Percentiles rank a stretch among this genome's conserved stretches.
These are phyloP conservation scores for Eupristina koningsbergeri DNA, from an alignment of 1,140 invertebrate species.

Conservation along the genomic window DNA sequence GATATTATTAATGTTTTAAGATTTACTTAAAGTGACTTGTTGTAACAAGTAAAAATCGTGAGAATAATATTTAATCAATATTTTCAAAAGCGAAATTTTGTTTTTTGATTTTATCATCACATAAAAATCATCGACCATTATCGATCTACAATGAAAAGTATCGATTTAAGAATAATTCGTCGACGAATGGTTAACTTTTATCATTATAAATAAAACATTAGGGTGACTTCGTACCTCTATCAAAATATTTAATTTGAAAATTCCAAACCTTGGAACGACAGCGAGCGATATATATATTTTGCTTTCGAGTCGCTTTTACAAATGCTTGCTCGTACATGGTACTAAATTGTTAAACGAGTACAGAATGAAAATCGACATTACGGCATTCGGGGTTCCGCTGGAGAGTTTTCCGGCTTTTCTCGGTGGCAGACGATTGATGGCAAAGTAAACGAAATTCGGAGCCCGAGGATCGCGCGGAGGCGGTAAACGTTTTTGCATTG, in stretches of 20 bases:
- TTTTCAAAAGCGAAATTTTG: neutral
- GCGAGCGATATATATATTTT: neutral
- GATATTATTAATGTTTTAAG: neutral
- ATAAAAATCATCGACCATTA: neutral
- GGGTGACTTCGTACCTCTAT: constrained; percentile 37
- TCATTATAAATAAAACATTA: neutral
- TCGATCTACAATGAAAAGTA: neutral
- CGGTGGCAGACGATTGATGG: constrained; percentile 35
- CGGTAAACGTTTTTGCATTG: constrained; percentile 33
- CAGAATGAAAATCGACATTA: neutral
- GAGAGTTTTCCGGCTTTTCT: constrained; percentile 29
- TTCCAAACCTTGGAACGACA: constrained; percentile 36
- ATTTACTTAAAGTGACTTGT: too few species aligned
- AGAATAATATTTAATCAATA: neutral
- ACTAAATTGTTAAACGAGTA: too few species aligned
- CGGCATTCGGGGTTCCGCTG: constrained; percentile 40
- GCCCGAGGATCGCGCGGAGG: neutral
- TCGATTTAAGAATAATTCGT: neutral
- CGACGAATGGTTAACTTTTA: neutral
- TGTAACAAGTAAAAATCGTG: too few species aligned
- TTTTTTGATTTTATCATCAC: neutral
- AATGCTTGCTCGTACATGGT: neutral
- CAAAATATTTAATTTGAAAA: constrained; percentile 29
- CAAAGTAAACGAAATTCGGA: neutral
- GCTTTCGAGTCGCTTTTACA: neutral